Percentiles rank a stretch among this genome's conserved stretches.
phyloP scores from a whole-genome alignment of 2,113 vertebrate genomes.

The Prionailurus bengalensis region DNA sequence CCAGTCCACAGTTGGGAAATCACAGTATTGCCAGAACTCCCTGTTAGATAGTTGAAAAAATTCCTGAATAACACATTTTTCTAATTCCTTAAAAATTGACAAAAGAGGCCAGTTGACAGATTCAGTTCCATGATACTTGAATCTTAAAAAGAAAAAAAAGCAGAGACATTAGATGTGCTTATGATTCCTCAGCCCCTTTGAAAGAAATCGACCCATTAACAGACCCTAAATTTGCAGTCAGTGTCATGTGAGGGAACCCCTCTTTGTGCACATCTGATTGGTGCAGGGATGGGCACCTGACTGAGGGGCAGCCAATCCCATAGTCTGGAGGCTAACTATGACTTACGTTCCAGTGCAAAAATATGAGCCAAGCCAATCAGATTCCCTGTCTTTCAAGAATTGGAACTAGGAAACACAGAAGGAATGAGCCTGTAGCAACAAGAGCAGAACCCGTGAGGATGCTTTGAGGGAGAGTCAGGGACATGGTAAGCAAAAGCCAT shows the following conservation, averaged over 20 bases:
- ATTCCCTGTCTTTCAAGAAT: constrained; percentile 21
- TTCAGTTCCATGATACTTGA: constrained; percentile 19
- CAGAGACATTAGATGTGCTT: background rate
- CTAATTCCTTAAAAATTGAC: constrained; percentile 32
- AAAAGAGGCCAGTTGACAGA: constrained; percentile 46
- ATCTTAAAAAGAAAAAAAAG: background rate
- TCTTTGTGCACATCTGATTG: background rate
- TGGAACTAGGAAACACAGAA: background rate
- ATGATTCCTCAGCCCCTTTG: background rate
- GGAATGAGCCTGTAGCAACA: background rate
- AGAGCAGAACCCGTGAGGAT: background rate
- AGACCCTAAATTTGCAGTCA: background rate
- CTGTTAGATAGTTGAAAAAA: constrained; percentile 31
- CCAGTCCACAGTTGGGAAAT: constrained; percentile 27
- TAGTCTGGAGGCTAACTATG: background rate
- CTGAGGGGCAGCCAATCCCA: background rate
- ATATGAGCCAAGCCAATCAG: background rate
- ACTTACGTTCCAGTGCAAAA: background rate
- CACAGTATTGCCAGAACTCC: constrained; percentile 5
- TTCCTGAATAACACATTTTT: constrained; percentile 61
- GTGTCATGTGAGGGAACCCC: background rate
- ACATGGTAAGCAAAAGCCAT: background rate
- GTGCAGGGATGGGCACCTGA: background rate
- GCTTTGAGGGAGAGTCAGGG: background rate
- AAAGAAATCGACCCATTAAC: background rate